Evolutionary conservation across 2,888 invertebrate genomes (phyloP).

Genomic region (Aphodius granarius): DNA sequence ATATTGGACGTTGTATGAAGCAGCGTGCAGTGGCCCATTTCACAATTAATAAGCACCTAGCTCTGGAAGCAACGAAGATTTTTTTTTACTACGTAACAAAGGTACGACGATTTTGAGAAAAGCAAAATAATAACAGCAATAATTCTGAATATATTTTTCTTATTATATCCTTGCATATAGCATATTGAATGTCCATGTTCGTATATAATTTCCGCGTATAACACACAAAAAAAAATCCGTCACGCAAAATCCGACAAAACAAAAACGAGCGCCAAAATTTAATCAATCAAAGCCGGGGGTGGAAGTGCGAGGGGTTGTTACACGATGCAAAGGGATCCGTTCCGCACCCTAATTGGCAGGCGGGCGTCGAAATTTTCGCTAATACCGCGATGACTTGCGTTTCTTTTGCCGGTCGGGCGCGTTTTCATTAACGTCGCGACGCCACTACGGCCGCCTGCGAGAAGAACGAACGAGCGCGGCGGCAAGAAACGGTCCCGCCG

Average conservation of each 20-base stretch:
- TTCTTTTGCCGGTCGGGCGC: constrained; percentile 8
- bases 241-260: not conserved
- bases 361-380: not conserved
- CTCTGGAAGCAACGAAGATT: not conserved
- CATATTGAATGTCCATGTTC: too few relatives aligned
- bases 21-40: not conserved
- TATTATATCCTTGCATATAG: too few relatives aligned
- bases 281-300: not conserved
- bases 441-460: not conserved
- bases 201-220: too few relatives aligned
- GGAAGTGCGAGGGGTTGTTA: not conserved
- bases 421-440: constrained; percentile 6
- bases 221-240: not conserved
- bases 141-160: too few relatives aligned
- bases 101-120: too few relatives aligned
- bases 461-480: not conserved
- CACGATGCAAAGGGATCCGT: not conserved
- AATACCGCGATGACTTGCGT: constrained; percentile 10
- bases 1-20: not conserved
- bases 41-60: not conserved
- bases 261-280: not conserved
- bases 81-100: too few relatives aligned
- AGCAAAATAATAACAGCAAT: too few relatives aligned
- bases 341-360: not conserved
- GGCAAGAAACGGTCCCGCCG: not conserved